Evolutionary conservation across 2,797 vertebrate species (phyloP), one percentile per base, ranked within the genome.

Genomic region (Acridotheres tristis): DNA sequence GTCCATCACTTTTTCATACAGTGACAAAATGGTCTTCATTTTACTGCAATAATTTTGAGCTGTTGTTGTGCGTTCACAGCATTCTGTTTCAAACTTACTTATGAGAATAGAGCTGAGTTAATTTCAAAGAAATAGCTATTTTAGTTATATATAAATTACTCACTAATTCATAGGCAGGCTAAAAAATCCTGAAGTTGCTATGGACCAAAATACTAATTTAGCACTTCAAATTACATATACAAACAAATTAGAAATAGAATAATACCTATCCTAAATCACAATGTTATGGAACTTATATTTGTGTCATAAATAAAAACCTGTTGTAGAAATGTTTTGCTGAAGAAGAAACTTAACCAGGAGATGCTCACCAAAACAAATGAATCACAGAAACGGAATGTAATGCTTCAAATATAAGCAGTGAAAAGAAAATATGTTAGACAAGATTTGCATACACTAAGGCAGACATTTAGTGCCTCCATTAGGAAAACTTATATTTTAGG

Each of bases 11-110:
- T 88, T 95, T 90, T 51, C 50, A 55, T 51, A 66, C 66, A 74
- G 27, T 81, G 91, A 92, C 42, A 96, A 96, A 96, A 96, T 72
- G 27, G 36, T 79, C 96, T 90, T 92, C 47, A 68, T 92, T 93
- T 96, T 87, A 81, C 50, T 77, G 63, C 54, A 95, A 77, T 92
- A 88, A 96, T 90, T 94, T 68, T 92, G 72, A 95, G 51, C 75
- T 55, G 71, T 91, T 84, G 53, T 57, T 91, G 47, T 69, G 43
- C 67, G 15, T 80, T 95, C 89, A 76, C 20, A 72, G 12, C 62
- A 61, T 78, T 94, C 58, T 87, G n/a, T 59, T 83, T 91, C 88
- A 85, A 86, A 88, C 21, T 71, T 76, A 32, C 23, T 87, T 85
- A 83, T 50, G 68, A 81, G 71, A 85, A 65, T 7, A 58, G 22